Conservation (phyloP, 2,113 vertebrate genomes). For the Labeo rohita region DNA sequence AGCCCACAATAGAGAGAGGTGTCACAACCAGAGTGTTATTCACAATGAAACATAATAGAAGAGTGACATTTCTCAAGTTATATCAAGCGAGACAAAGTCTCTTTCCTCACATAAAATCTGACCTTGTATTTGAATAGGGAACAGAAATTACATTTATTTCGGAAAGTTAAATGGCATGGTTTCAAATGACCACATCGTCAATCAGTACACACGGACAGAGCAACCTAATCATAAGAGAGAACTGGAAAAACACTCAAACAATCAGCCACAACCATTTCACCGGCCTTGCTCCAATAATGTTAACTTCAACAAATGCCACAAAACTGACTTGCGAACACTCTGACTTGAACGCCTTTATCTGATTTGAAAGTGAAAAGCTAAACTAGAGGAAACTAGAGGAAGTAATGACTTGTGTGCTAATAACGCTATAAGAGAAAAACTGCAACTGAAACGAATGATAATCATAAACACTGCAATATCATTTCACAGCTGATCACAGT, state of each 20-base stretch:
- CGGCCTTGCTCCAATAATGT: conserved; percentile 1
- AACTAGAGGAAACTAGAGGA: background rate
- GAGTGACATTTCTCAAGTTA: background rate
- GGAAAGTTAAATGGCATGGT: background rate
- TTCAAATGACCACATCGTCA: background rate
- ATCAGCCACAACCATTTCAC: background rate
- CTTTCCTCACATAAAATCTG: background rate
- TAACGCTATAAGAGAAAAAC: background rate
- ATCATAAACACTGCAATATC: background rate
- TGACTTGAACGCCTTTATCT: background rate
- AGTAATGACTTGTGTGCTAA: background rate
- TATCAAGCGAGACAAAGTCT: background rate
- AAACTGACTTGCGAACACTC: background rate
- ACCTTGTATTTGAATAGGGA: background rate
- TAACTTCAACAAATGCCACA: background rate
- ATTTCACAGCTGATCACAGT: background rate
- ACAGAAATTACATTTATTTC: background rate
- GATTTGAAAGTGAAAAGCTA: background rate
- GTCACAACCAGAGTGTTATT: background rate
- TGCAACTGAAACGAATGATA: background rate
- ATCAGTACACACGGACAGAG: background rate
- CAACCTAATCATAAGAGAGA: background rate
- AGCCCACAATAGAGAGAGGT: conserved; percentile 13
- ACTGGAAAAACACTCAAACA: background rate
- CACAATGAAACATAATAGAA: conserved; percentile 7